Evolutionary conservation across 2,888 invertebrate genomes (phyloP), one percentile per base, ranked within the genome.

Genomic region (Vanessa cardui): DNA sequence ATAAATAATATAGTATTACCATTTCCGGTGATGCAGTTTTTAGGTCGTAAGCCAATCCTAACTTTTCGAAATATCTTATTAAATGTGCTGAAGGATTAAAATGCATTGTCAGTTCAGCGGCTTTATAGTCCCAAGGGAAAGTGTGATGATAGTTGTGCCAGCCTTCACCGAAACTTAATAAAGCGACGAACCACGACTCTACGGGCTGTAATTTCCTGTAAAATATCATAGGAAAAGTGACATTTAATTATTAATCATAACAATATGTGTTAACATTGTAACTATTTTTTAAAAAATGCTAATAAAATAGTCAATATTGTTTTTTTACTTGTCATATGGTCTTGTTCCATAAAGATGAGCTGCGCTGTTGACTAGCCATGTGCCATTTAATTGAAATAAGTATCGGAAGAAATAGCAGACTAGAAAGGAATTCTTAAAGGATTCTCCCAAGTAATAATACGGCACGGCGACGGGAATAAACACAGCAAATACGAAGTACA

Each of bases 61-160:
- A 79, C 47, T 78, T 86, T 31, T 94, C 94, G 69, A 94, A 92
- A 61, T 93, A 83, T 74, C 95, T 94, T 60, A 96, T 96, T 58
- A 96, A 81, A 3, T 85, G 82, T 0, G 95, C 95, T 0, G 96
- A 95, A 4, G 93, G 77, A 77, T 96, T 96, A 76, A 94, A 89
- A 73, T 91, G 93, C 78, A 86, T 89, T 16, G 96, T 96, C 15
- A 96, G 89, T 84, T 98, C 98, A n/a, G 97, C 96, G 56, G 98
- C 96, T 80, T 97, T 96, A 93, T 98, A 98, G 85, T 98, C 98
- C 96, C 97, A 97, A 0, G 98, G 98, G 88, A 98, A 98, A 0
- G 96, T 95, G 83, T 98, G 98, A 81, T 98, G 98, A 87, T 97
- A 98, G 88, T 98, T 98, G 90, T 98, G 98, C 96, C 97, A 98